phyloP scores from a whole-genome alignment of 2,888 invertebrate species.

The Andrena flavipes region DNA sequence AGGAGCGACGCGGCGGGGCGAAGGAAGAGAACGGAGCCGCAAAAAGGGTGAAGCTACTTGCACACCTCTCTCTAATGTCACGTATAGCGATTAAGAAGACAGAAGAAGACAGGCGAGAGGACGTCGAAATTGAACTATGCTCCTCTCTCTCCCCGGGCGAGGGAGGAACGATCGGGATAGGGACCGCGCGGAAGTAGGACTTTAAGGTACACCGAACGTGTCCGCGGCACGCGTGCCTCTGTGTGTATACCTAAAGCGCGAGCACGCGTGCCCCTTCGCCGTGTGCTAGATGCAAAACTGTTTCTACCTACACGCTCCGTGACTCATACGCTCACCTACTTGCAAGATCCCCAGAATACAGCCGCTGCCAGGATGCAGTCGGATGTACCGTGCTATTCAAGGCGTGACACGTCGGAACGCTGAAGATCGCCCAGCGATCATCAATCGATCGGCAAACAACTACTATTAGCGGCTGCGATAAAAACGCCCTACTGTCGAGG shows the following conservation, averaged over 20 bases:
- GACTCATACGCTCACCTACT: slow-evolving; percentile 42
- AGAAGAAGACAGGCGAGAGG: not conserved
- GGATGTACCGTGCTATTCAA: slow-evolving; percentile 8
- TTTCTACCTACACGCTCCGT: slow-evolving; percentile 22
- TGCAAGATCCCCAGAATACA: slow-evolving; percentile 27
- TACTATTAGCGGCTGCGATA: slow-evolving; percentile 15
- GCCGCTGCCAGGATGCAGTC: slow-evolving; percentile 5
- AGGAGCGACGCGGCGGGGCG: not conserved
- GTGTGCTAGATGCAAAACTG: not conserved
- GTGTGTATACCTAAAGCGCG: not conserved
- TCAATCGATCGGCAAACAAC: slow-evolving; percentile 44
- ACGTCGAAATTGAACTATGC: slow-evolving; percentile 15
- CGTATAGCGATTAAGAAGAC: slow-evolving; percentile 1
- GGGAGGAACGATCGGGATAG: not conserved
- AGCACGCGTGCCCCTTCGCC: too few species aligned
- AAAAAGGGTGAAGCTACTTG: not conserved
- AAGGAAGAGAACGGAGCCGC: slow-evolving; percentile 24
- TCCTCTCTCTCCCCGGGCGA: not conserved
- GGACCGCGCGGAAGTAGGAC: not conserved
- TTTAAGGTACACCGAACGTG: not conserved
- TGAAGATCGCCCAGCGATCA: slow-evolving; percentile 61
- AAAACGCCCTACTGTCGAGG: slow-evolving; percentile 8
- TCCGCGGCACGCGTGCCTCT: not conserved
- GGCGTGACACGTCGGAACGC: slow-evolving; percentile 24
- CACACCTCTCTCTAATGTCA: not conserved